Percentiles rank a stretch among this genome's conserved stretches.
Conservation (phyloP, 2,113 vertebrate genomes). For the Carassius carassius region DNA sequence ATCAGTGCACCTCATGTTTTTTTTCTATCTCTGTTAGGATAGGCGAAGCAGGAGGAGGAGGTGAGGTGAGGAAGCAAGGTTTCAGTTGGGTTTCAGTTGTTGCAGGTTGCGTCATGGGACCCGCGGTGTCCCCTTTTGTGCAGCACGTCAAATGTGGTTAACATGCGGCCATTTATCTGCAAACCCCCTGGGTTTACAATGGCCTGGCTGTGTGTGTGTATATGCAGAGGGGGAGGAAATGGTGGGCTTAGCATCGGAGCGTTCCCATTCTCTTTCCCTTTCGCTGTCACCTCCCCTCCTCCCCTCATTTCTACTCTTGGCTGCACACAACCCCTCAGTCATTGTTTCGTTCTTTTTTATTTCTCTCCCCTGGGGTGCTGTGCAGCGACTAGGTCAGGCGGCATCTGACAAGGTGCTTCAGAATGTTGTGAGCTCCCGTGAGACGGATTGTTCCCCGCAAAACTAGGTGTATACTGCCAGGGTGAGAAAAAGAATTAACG, state of each 20-base stretch:
- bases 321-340: constrained; percentile 63
- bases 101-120: constrained; percentile 84
- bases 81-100: constrained; percentile 43
- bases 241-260: constrained; percentile 58
- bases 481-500: constrained; percentile 83
- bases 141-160: constrained; percentile 95
- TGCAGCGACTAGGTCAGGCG: constrained; percentile 73
- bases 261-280: constrained; percentile 60
- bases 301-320: constrained; percentile 62
- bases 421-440: constrained; percentile 82
- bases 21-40: constrained; percentile 38
- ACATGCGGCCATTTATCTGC: constrained; percentile 88
- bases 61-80: constrained; percentile 38
- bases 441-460: constrained; percentile 81
- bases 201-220: constrained; percentile 67
- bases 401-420: constrained; percentile 83
- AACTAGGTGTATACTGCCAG: constrained; percentile 74
- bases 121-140: constrained; percentile 91
- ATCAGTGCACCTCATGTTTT: constrained; percentile 82
- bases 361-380: constrained; percentile 62
- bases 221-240: constrained; percentile 58
- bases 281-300: constrained; percentile 54
- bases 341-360: constrained; percentile 64
- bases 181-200: constrained; percentile 80
- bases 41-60: constrained; percentile 50